Evolutionary conservation across 37 sponge, comb jelly and placozoan genomes (phyloP), one percentile per base, ranked within the genome.

Genomic region (Dysidea cf. avara): DNA sequence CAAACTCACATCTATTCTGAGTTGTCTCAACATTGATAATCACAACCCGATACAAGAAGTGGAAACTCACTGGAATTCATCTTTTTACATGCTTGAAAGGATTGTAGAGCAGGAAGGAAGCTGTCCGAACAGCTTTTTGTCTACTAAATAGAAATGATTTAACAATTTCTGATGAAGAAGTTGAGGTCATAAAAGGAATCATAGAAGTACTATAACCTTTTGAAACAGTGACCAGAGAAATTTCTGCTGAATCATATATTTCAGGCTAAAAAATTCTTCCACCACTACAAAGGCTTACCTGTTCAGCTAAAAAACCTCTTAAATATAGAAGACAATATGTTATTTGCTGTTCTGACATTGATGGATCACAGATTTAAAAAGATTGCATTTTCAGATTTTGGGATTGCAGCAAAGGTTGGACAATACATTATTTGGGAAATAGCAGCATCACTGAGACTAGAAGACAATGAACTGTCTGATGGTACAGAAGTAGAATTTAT

Each of bases 1-100:
- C 21, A 57, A 57, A 28, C 59, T 57, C 7, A 18, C 11, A 28
- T 11, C 14, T 21, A 18, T 18, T 28, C 59, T 25, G 59, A 49
- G 16, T 49, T n/a, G n/a, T n/a, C n/a, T n/a, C n/a, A n/a, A n/a
- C n/a, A n/a, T n/a, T n/a, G n/a, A n/a, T n/a, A n/a, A 57, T 57
- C 59, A 57, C 22, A 71, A 71, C 18, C 72, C 21, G 7, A 20
- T 68, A 11, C 69, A 68, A 46, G 72, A 71, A 36, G 72, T 71
- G 16, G 34, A 46, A 4, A 71, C 72, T 18, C 31, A 39, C 5
- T n/a, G n/a, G n/a, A n/a, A n/a, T n/a, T n/a, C n/a, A n/a, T n/a
- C n/a, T n/a, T n/a, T n/a, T n/a, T n/a, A 21, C 37, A 71, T 71
- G 69, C 47, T 47, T 68, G 69, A 68, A 29, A 39, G 69, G 51